A percentile compares a stretch with the other conserved stretches of the same genome.
Conservation (phyloP, 2,113 vertebrate species). For the Bos indicus region DNA sequence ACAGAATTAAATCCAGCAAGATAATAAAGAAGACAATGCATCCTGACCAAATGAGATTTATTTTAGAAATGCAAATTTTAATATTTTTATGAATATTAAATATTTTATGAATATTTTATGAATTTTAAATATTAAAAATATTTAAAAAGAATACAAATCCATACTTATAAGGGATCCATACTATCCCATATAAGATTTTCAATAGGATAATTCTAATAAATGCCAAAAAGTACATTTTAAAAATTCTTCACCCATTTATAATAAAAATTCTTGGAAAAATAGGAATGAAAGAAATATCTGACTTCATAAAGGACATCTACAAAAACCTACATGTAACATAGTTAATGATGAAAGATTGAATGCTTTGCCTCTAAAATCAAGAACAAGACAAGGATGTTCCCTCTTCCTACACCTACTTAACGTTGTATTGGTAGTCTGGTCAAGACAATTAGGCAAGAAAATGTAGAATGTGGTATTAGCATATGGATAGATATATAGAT, state of each 20-base stretch:
- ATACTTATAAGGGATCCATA: neutral
- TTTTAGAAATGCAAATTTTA: neutral
- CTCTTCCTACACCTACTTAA: neutral
- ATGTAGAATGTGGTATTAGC: neutral
- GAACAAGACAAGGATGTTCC: neutral
- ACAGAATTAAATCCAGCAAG: neutral
- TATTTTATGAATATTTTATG: too few species aligned
- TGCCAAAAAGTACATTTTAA: neutral
- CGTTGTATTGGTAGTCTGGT: neutral
- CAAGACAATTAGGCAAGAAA: neutral
- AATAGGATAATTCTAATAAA: neutral
- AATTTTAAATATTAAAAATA: neutral
- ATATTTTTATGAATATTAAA: neutral
- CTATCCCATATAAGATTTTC: neutral
- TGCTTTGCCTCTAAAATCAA: neutral
- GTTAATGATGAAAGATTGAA: neutral
- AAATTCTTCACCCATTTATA: neutral
- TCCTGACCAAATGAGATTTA: neutral
- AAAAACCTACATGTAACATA: neutral
- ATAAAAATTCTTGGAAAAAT: neutral
- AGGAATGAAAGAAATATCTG: neutral
- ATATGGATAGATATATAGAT: neutral
- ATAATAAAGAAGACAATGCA: neutral
- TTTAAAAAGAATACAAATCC: neutral
- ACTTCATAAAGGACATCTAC: neutral